Conservation (phyloP, 2,113 vertebrate genomes). For the Terrapene triunguis region DNA sequence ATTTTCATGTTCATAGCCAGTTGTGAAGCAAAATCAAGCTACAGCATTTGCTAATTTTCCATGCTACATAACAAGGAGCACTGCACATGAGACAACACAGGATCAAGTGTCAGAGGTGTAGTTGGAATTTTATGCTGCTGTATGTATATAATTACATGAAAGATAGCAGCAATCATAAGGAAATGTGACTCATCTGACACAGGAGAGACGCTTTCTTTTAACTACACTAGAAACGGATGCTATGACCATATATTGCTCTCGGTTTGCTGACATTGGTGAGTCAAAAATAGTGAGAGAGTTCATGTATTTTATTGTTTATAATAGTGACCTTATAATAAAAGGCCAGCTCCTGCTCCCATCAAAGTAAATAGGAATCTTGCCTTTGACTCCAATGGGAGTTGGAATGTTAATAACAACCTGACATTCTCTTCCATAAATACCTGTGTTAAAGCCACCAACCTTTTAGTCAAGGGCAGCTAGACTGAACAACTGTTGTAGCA, state of each 20-base stretch:
- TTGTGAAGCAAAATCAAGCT: neutral
- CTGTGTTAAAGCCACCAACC: neutral
- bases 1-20: neutral
- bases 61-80: slow-evolving; percentile 30
- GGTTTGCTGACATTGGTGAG: neutral
- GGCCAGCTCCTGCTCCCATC: neutral
- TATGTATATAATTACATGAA: neutral
- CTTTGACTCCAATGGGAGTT: neutral
- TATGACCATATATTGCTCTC: neutral
- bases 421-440: neutral
- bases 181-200: slow-evolving; percentile 40
- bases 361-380: neutral
- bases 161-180: neutral
- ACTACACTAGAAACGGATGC: neutral
- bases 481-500: neutral
- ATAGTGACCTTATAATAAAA: neutral
- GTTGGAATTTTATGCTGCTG: slow-evolving; percentile 14
- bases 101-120: neutral
- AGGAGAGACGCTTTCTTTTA: slow-evolving; percentile 6
- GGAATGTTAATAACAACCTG: neutral
- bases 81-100: neutral
- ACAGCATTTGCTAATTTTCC: slow-evolving; percentile 13
- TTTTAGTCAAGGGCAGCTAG: neutral
- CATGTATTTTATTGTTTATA: neutral
- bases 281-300: neutral